Evolutionary conservation across 2,888 invertebrate species (phyloP), one percentile per base, ranked within the genome.

Genomic region (Drosophila cognata): DNA sequence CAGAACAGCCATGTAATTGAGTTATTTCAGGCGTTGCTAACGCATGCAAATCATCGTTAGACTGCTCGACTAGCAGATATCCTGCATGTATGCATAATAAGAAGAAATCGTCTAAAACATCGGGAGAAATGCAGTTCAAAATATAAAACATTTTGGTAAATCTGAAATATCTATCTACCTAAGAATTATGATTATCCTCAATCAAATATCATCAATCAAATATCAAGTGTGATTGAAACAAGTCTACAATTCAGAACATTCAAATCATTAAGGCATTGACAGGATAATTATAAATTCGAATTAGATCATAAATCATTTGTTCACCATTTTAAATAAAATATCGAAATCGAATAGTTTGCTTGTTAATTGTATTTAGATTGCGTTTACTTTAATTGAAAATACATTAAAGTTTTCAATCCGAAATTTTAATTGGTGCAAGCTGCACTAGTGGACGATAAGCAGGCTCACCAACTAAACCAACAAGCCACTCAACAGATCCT

Each of bases 1-100:
- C 79, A 73, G 75, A 75, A 73, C 73, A 81, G 70, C 79, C 80
- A 59, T 65, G 64, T 84, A 89, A 86, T 86, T 86, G 88, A 87
- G 89, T 82, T 87, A 87, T 82, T 84, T 82, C 74, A 79, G 55
- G 63, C 68, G 53, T 74, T 60, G 63, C 48, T 77, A 68, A 69
- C 64, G 64, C 52, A 59, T 43, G 56, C 63, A 38, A 62, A 53
- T 51, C 38, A 29, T 21, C 60, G 48, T 31, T 46, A 41, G 55
- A 41, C 46, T 53, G 35, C 38, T 25, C 29, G 31, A 43, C 43
- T 46, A 6, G 6, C 0, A 29, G 16, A 69, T 67, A 62, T 31
- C 48, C n/a, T 61, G 31, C 18, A 41, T 13, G 8, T 6, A 28
- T 28, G 28, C 28, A 11, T 18, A 18, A 10, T 10, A 50, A 18